A percentile compares a stretch with the other conserved stretches of the same genome.
These are phyloP conservation scores for Solenopsis invicta DNA, from an alignment of 1,140 invertebrate genomes.

Conservation along the genomic window DNA sequence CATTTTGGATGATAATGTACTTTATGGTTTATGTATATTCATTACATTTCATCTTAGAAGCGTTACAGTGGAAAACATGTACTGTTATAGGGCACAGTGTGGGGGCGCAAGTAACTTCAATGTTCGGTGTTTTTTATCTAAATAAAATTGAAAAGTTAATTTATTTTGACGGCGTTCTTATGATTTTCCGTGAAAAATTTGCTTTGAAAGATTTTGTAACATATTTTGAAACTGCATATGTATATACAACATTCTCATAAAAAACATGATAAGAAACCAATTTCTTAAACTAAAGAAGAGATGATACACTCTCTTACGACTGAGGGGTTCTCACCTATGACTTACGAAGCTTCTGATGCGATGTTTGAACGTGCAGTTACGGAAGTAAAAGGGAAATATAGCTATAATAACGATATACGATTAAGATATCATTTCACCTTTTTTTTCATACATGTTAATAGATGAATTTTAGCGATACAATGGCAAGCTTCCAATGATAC, in stretches of 20 bases:
- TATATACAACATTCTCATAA: slow-evolving; percentile 67
- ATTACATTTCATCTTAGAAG: slow-evolving; percentile 87
- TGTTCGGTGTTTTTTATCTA: slow-evolving; percentile 86
- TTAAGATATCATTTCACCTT: slow-evolving; percentile 64
- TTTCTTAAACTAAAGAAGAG: slow-evolving; percentile 86
- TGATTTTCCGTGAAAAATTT: neutral
- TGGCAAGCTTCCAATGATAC: slow-evolving; percentile 65
- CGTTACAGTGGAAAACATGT: slow-evolving; percentile 88
- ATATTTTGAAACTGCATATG: neutral
- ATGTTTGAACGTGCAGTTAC: slow-evolving; percentile 86
- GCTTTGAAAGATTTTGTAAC: neutral
- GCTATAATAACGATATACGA: slow-evolving; percentile 82
- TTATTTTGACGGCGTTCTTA: slow-evolving; percentile 87
- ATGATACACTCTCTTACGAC: slow-evolving; percentile 84
- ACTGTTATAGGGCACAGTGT: slow-evolving; percentile 89
- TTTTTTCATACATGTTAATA: slow-evolving; percentile 60
- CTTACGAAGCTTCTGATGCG: slow-evolving; percentile 84
- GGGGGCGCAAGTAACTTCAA: slow-evolving; percentile 86
- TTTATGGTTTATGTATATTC: slow-evolving; percentile 85
- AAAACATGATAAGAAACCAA: slow-evolving; percentile 69
- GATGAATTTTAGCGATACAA: slow-evolving; percentile 67
- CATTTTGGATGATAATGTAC: slow-evolving; percentile 86
- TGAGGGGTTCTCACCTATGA: slow-evolving; percentile 80
- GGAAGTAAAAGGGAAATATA: slow-evolving; percentile 78
- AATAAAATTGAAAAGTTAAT: slow-evolving; percentile 87